Evolutionary conservation across 1,140 invertebrate species (phyloP).

Genomic region (Anoplolepis gracilipes): DNA sequence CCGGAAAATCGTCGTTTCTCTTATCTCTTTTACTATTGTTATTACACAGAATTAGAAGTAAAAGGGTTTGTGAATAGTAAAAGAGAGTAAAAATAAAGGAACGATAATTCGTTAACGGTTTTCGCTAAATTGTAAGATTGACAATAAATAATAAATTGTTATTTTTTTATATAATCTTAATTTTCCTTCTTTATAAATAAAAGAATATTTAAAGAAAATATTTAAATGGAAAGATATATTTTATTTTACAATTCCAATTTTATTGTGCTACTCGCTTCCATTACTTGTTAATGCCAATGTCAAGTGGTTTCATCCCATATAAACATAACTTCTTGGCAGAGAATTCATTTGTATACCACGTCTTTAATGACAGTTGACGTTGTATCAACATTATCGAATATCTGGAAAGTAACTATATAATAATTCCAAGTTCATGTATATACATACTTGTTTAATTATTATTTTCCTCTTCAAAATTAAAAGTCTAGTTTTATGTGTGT

Average conservation of each 20-base stretch:
- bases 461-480: background rate
- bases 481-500: background rate
- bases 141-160: background rate
- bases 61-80: background rate
- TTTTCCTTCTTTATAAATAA: background rate
- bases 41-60: background rate
- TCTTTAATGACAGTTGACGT: too few species aligned
- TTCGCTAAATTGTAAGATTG: background rate
- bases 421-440: too few species aligned
- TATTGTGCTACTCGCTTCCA: too few species aligned
- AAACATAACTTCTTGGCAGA: too few species aligned
- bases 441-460: background rate
- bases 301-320: too few species aligned
- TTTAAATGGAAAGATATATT: too few species aligned
- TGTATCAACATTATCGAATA: too few species aligned
- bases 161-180: background rate
- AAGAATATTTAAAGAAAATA: background rate
- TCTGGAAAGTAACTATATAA: too few species aligned
- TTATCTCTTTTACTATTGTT: background rate
- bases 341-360: too few species aligned
- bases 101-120: background rate
- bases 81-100: background rate
- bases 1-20: constrained; percentile 8
- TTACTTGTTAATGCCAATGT: too few species aligned
- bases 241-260: too few species aligned